Evolutionary conservation across 2,113 vertebrate genomes (phyloP), one percentile per base, ranked within the genome.

Genomic region (Calonectris borealis): DNA sequence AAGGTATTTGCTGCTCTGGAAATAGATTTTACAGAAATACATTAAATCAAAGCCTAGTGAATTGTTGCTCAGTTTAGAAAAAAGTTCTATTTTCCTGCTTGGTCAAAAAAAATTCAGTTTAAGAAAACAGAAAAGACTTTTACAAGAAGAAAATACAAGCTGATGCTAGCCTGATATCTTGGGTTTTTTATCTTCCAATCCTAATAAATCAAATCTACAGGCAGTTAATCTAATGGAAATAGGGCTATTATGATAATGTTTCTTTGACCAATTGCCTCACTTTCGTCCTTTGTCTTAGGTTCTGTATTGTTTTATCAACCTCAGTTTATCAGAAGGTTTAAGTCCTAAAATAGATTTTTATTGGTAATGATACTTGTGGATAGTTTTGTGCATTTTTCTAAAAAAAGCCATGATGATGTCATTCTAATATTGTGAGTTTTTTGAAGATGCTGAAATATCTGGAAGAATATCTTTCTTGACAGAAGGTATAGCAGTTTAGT

Each of bases 341-440:
- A 26, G 15, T 58, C 17, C 34, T 77, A 77, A 54, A 42, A 38
- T 26, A 25, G 15, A 8, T 73, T 60, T 80, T 44, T 6, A 25
- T 22, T 69, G 46, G 4, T 49, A 31, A 16, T 72, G 46, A 46
- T 61, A 44, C 21, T 4, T 44, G 24, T 51, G 32, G 17, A 26
- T 65, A 40, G 36, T 32, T 60, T 88, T 82, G 32, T 85, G n/a
- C 8, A 17, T 57, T 88, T 48, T 77, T 73, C 6, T 13, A 4
- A 14, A 49, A 70, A 34, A 66, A 31, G 1, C 1, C 1, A 1
- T 32, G 17, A 1, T 57, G 1, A 29, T 78, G 13, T 27, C 8
- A 27, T 42, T 86, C 10, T 62, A 24, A 42, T 72, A 40, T 24
- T 58, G 34, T 40, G 60, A 55, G 4, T 1, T 22, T 66, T 91